Base-by-base conservation (phyloP, 2,113 vertebrate genomes). In the Malurus elegans region DNA sequence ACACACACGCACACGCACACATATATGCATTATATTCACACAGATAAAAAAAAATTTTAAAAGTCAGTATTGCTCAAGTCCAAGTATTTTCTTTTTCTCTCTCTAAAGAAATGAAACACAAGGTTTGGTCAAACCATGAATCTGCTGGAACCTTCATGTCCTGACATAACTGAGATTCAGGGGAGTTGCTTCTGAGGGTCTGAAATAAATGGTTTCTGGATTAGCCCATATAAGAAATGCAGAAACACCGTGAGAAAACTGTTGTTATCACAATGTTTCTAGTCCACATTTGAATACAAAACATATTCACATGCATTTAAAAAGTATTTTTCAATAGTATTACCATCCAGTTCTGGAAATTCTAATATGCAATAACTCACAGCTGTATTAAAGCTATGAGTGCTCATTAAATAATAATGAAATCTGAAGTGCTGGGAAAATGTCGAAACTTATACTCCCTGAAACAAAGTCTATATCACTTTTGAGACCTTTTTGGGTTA, bases 11-110 rank as follows among this genome's bases (percentile, higher is more conserved):
- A 18, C 36, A 25, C 5, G 17, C 9, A 10, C 12, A 31, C 28
- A 14, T 12, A 18, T n/a, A 6, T 38, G 10, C 14, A 19, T 10
- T 7, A 10, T 6, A 11, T 12, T 36, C 0, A 60, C 4, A 70
- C 3, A 79, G 5, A 34, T 4, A 24, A 45, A 57, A 78, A 25
- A 48, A 48, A 48, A 48, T 38, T 38, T 36, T 38, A 48, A 48
- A 48, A 21, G 32, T 74, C 58, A n/a, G 6, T 44, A 21, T 38
- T 88, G n/a, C 34, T 79, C 26, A 56, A 56, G 23, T 44, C 29
- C 23, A 90, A 67, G 24, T 48, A 56, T 65, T 88, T 75, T 38
- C 25, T 34, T 81, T 67, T 67, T 64, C 24, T 61, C 24, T 57
- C 18, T 57, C 31, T 50, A 32, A 79, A 79, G 86, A 32, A 79